A percentile compares a stretch with the other conserved stretches of the same genome.
Evolutionary conservation across 92 coral and sea anemone genomes (phyloP).

Genomic region (Paragorgia papillata): DNA sequence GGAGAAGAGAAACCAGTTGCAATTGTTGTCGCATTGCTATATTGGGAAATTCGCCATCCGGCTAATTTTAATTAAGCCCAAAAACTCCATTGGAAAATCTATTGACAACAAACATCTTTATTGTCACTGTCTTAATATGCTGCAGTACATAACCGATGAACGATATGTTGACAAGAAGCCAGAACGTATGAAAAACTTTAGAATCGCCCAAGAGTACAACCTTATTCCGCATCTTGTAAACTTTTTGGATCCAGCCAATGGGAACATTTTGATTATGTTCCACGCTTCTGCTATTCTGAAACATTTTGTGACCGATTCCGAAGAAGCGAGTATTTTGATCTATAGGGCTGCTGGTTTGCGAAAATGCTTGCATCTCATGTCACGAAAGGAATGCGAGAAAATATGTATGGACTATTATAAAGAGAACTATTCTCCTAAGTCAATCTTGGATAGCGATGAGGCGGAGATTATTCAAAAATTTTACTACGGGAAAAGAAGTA

Average conservation of each 20-base stretch:
- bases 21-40: conserved; percentile 3
- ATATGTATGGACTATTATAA: conserved; percentile 27
- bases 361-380: conserved; percentile 27
- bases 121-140: conserved; percentile 24
- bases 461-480: conserved; percentile 20
- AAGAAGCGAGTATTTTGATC: background rate
- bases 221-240: conserved; percentile 9
- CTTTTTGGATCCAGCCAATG: conserved; percentile 12
- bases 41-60: conserved; percentile 25
- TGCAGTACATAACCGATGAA: conserved; percentile 14
- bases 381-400: conserved; percentile 8
- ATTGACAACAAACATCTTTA: background rate
- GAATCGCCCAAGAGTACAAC: conserved; percentile 5
- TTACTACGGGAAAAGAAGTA: background rate
- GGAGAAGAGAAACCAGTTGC: conserved; percentile 1
- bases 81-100: background rate
- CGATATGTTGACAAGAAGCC: background rate
- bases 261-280: conserved; percentile 14
- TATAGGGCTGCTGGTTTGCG: conserved; percentile 5
- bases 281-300: conserved; percentile 12
- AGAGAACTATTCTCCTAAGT: background rate
- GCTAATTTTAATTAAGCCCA: background rate
- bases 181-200: conserved; percentile 25
- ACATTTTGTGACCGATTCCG: conserved; percentile 7
- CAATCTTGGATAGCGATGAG: conserved; percentile 7